phyloP scores from a whole-genome alignment of 2,888 invertebrate genomes.

The Abrostola tripartita region DNA sequence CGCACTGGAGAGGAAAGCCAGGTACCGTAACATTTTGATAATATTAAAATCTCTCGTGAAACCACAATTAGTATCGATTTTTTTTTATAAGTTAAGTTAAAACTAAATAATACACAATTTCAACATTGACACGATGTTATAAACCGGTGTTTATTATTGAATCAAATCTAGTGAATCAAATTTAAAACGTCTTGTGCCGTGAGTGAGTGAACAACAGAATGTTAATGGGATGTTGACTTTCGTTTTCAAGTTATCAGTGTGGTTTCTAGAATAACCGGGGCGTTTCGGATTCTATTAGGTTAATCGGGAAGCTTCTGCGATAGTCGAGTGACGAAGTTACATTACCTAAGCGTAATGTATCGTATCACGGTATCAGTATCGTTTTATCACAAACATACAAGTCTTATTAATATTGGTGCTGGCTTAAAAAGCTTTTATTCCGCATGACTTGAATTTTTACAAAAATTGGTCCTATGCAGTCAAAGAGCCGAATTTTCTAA shows the following conservation, averaged over 20 bases:
- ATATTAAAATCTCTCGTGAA: background rate
- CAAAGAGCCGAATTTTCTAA: constrained; percentile 2
- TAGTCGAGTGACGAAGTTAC: background rate
- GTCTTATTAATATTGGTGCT: constrained; percentile 2
- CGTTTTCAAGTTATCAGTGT: background rate
- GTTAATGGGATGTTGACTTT: constrained; percentile 8
- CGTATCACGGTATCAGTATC: background rate
- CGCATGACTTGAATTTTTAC: constrained; percentile 7
- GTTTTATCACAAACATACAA: constrained; percentile 1
- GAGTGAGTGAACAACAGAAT: background rate
- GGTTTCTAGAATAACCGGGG: constrained; percentile 25
- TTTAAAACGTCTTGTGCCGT: background rate
- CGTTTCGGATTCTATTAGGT: background rate
- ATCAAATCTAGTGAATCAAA: constrained; percentile 13
- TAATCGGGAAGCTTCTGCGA: constrained; percentile 44
- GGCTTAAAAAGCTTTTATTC: constrained; percentile 30
- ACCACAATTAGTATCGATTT: background rate
- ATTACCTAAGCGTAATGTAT: constrained; percentile 4
- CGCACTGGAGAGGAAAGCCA: constrained; percentile 93
- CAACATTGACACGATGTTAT: constrained; percentile 1
- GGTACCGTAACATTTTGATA: constrained; percentile 84
- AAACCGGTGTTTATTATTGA: constrained; percentile 8
- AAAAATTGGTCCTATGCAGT: too few relatives aligned
- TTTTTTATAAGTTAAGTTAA: background rate
- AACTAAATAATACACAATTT: background rate